Conservation (phyloP, 2,113 vertebrate species). For the Hippocampus comes region DNA sequence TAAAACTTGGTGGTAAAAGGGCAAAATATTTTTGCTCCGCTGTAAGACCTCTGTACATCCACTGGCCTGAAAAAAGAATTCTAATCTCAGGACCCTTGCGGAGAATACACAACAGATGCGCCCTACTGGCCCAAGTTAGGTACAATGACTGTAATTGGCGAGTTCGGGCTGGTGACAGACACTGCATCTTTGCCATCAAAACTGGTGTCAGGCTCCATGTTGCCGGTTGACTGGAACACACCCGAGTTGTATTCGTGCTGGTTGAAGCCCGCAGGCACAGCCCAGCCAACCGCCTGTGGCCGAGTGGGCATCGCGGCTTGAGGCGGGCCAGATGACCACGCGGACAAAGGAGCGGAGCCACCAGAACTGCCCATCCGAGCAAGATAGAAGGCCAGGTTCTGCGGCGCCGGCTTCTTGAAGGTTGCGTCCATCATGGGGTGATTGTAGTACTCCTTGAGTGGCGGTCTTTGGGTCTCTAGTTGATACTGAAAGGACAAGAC, state of each 20-base stretch:
- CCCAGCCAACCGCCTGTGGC: conserved; percentile 39
- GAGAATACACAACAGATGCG: not conserved
- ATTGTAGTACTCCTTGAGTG: conserved; percentile 46
- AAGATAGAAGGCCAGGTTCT: conserved; percentile 56
- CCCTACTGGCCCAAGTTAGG: conserved; percentile 39
- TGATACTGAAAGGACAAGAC: conserved; percentile 49
- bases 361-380: conserved; percentile 24
- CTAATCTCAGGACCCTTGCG: not conserved
- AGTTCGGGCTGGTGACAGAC: not conserved
- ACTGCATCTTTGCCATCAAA: conserved; percentile 22
- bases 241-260: conserved; percentile 50
- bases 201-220: not conserved
- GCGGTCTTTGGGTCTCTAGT: conserved; percentile 31
- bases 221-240: conserved; percentile 24
- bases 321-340: conserved; percentile 23
- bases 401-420: conserved; percentile 49
- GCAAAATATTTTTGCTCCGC: conserved; percentile 19
- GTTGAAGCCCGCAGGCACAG: conserved; percentile 31
- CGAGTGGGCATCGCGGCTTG: conserved; percentile 27
- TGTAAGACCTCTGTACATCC: conserved; percentile 21
- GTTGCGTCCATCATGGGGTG: conserved; percentile 52
- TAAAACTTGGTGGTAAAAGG: conserved; percentile 25
- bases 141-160: conserved; percentile 12
- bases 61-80: not conserved
- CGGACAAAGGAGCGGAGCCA: conserved; percentile 28